Evolutionary conservation across 2,797 vertebrate genomes (phyloP), one percentile per base, ranked within the genome.

Genomic region (Propithecus deckenii): DNA sequence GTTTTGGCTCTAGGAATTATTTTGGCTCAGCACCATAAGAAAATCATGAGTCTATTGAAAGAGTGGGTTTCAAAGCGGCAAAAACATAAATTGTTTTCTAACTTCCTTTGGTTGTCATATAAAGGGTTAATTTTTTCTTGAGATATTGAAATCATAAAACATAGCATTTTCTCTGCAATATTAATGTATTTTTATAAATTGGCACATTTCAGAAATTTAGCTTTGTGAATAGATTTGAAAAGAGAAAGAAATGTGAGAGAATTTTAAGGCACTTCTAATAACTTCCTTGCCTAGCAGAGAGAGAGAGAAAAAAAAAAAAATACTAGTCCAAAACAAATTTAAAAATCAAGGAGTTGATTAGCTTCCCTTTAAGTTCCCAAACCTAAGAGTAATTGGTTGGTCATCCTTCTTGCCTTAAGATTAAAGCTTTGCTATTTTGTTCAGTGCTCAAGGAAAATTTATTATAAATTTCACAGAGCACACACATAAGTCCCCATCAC

Each of bases 101-200:
- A 78, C 52, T 86, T 79, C 7, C 80, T 92, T 81, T 43, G 65
- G 23, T 74, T 86, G 74, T 85, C 52, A 75, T 15, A 1, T 63
- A 74, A 46, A 69, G n/a, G 50, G 38, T 95, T 9, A 59, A 3
- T 20, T 67, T 91, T 72, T 91, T 41, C 52, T 57, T 65, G 71
- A 72, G 20, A 81, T 76, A 86, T 43, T 91, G 22, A 95, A 94
- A 96, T 69, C 35, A 20, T 75, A 61, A 76, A 83, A 43, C 5
- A 43, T 91, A 75, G 41, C 32, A 59, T 83, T 94, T 91, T 86
- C 1, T 65, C 41, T 80, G 28, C 5, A 52, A 20, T 32, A 17
- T 59, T 25, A 90, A 94, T 65, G 81, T 52, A 43, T 87, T 92
- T 79, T 78, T 90, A 86, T 61, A 91, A 89, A 81, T 75, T 50